Percentiles rank a stretch among this genome's conserved stretches.
Evolutionary conservation across 2,797 vertebrate genomes (phyloP).

Genomic region (Coendou prehensilis): DNA sequence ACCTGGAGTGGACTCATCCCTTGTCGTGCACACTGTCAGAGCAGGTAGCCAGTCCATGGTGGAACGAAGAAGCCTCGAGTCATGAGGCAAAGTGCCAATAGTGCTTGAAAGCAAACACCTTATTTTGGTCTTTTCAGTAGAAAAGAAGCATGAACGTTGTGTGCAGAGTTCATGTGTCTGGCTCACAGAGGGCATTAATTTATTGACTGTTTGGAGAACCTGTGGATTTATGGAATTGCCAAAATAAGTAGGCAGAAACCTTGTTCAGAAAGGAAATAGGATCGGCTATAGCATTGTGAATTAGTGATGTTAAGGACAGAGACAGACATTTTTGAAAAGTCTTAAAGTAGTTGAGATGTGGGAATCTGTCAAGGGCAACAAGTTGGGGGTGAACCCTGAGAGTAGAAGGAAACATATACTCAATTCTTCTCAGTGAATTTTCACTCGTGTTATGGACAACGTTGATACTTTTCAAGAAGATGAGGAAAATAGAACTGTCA

Average conservation of each 20-base stretch:
- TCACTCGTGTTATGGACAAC: neutral
- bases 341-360: neutral
- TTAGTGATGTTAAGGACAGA: neutral
- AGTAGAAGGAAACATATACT: neutral
- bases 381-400: neutral
- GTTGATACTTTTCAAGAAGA: constrained; percentile 5
- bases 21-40: neutral
- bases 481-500: constrained; percentile 17
- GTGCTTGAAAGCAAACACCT: neutral
- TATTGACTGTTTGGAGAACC: constrained; percentile 36
- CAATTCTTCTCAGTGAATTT: neutral
- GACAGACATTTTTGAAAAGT: constrained; percentile 9
- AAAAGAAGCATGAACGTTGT: neutral
- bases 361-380: neutral
- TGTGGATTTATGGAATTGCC: neutral
- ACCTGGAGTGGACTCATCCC: neutral
- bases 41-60: neutral
- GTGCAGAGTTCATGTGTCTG: neutral
- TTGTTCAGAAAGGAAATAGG: neutral
- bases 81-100: neutral
- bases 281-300: neutral
- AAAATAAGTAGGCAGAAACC: constrained; percentile 14
- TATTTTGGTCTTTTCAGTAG: constrained; percentile 11
- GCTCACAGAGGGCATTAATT: constrained; percentile 1
- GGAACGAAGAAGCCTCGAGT: neutral